Conservation (phyloP, 2,888 invertebrate species). For the Tipula lateralis region DNA sequence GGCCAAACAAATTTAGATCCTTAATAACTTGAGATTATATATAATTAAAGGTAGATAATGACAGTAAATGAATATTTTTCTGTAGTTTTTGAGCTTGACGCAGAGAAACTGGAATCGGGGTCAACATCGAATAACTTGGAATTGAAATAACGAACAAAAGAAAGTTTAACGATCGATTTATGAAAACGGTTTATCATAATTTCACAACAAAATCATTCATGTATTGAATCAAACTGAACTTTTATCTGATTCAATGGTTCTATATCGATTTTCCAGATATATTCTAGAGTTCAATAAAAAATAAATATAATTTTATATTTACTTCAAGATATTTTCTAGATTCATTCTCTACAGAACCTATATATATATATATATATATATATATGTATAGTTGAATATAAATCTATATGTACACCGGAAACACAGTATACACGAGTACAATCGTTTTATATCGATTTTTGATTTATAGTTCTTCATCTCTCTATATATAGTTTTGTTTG, state of each 20-base stretch:
- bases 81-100: no score
- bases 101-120: no score
- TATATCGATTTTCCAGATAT: neutral
- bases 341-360: neutral
- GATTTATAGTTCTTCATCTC: neutral
- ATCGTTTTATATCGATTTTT: neutral
- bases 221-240: neutral
- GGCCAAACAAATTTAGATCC: no score
- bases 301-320: neutral
- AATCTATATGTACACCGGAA: neutral
- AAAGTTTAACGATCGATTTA: no score
- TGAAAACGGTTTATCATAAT: no score
- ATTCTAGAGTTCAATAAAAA: neutral
- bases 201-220: no score
- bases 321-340: neutral
- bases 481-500: neutral
- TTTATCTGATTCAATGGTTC: neutral
- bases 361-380: no score
- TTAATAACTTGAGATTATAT: no score
- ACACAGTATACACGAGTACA: neutral
- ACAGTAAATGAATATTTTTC: no score
- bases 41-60: no score
- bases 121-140: no score
- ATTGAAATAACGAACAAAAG: no score
- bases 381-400: neutral